Percentiles rank a stretch among this genome's conserved stretches.
Conservation (phyloP, 2,797 vertebrate species). For the Pelodytes ibericus region DNA sequence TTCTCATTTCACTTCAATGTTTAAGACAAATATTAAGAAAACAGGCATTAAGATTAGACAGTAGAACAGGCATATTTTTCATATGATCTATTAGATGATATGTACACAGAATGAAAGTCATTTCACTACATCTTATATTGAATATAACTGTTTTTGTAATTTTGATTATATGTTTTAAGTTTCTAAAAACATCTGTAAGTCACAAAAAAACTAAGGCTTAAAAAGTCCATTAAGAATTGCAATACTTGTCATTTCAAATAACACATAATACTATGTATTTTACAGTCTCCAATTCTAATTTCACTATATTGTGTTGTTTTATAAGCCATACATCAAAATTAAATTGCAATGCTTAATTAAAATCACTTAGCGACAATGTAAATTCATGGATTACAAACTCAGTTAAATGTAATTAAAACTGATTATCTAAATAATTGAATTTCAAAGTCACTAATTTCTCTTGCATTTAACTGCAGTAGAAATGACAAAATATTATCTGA, state of each 20-base stretch:
- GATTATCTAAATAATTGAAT: conserved; percentile 69
- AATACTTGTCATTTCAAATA: conserved; percentile 25
- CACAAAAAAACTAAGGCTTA: too few species aligned
- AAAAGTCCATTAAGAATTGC: background rate
- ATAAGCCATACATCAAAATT: conserved; percentile 50
- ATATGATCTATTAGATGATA: too few species aligned
- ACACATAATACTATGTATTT: conserved; percentile 20
- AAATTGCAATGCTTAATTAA: conserved; percentile 53
- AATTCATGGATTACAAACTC: conserved; percentile 65
- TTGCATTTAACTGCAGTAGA: conserved; percentile 61
- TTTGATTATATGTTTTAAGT: too few species aligned
- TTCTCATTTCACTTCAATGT: too few species aligned
- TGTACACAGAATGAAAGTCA: too few species aligned
- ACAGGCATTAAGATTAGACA: too few species aligned
- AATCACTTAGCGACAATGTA: conserved; percentile 66
- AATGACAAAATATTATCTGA: conserved; percentile 65
- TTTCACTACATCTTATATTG: too few species aligned
- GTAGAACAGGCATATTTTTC: too few species aligned
- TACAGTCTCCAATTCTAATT: conserved; percentile 32
- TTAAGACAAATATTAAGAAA: too few species aligned
- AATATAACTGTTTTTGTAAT: too few species aligned
- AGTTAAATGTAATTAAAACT: conserved; percentile 66
- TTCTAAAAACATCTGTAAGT: too few species aligned
- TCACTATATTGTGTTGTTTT: conserved; percentile 18
- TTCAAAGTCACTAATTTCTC: conserved; percentile 65